A percentile compares a stretch with the other conserved stretches of the same genome.
Conservation (phyloP, 2,797 vertebrate species). For the Neoniphon sammara region DNA sequence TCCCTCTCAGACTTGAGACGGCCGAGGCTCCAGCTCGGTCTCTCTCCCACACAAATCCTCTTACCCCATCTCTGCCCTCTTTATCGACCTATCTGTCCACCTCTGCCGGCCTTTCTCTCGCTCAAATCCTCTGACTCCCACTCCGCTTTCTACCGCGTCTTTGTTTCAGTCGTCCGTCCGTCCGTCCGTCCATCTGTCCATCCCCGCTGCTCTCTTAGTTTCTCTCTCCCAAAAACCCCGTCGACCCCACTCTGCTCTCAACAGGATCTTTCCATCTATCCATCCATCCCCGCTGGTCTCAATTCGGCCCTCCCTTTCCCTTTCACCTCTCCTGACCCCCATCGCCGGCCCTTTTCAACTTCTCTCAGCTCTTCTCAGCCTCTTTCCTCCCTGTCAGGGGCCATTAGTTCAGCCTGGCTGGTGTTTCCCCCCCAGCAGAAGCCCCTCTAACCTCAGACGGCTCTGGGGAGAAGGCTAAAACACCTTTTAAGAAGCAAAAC, state of each 20-base stretch:
- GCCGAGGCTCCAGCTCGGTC: slow-evolving; percentile 33
- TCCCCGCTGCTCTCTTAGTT: background rate
- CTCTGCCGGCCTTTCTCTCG: background rate
- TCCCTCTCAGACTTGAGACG: slow-evolving; percentile 48
- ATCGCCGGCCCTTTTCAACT: slow-evolving; percentile 33
- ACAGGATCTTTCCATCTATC: background rate
- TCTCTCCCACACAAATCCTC: slow-evolving; percentile 48
- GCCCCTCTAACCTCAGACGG: slow-evolving; percentile 54
- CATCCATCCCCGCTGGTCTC: background rate
- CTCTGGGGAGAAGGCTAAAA: slow-evolving; percentile 51
- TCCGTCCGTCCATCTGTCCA: background rate
- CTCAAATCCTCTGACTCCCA: background rate
- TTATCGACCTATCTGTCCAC: slow-evolving; percentile 40
- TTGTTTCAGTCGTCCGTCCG: slow-evolving; percentile 3
- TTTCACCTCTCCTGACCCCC: slow-evolving; percentile 25
- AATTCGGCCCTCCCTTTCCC: background rate
- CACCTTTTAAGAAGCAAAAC: slow-evolving; percentile 74
- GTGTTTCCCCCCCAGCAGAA: slow-evolving; percentile 59
- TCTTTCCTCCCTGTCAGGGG: slow-evolving; percentile 73
- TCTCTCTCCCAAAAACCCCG: background rate
- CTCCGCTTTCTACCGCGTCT: background rate
- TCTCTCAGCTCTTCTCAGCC: slow-evolving; percentile 55
- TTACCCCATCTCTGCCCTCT: slow-evolving; percentile 28
- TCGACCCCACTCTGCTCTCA: slow-evolving; percentile 1
- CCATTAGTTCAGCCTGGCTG: slow-evolving; percentile 76